These are phyloP conservation scores for Pachypanchax playfairii DNA, from an alignment of 2,113 vertebrate genomes.

Conservation along the genomic window DNA sequence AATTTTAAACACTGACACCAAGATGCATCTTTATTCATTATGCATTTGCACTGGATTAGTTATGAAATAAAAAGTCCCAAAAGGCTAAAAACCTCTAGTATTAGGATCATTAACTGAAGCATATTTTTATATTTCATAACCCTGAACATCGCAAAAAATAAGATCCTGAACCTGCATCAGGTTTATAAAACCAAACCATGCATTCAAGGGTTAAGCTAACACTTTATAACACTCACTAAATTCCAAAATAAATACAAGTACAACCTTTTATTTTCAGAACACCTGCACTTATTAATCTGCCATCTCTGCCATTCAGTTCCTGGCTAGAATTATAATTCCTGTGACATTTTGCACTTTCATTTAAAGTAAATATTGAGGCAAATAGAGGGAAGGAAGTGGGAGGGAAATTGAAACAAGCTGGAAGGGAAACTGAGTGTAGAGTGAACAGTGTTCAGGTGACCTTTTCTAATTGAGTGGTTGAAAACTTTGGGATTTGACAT, in stretches of 20 bases:
- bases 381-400: conserved; percentile 32
- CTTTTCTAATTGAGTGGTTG: conserved; percentile 73
- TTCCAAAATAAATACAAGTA: neutral
- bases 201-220: conserved; percentile 1
- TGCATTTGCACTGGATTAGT: too few relatives aligned
- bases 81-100: too few relatives aligned
- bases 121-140: too few relatives aligned
- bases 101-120: too few relatives aligned
- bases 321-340: conserved; percentile 43
- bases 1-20: too few relatives aligned
- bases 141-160: too few relatives aligned
- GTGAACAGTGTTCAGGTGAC: conserved; percentile 52
- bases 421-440: conserved; percentile 53
- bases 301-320: conserved; percentile 21
- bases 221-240: conserved; percentile 3
- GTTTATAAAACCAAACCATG: neutral
- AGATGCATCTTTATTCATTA: too few relatives aligned
- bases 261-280: conserved; percentile 29
- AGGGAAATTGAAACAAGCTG: conserved; percentile 46
- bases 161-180: neutral
- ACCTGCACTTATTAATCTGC: conserved; percentile 29
- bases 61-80: too few relatives aligned
- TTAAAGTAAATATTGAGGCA: conserved; percentile 52
- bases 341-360: conserved; percentile 59
- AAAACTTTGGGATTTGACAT: conserved; percentile 59